Conservation (phyloP, 2,113 vertebrate genomes). For the Okapia johnstoni region DNA sequence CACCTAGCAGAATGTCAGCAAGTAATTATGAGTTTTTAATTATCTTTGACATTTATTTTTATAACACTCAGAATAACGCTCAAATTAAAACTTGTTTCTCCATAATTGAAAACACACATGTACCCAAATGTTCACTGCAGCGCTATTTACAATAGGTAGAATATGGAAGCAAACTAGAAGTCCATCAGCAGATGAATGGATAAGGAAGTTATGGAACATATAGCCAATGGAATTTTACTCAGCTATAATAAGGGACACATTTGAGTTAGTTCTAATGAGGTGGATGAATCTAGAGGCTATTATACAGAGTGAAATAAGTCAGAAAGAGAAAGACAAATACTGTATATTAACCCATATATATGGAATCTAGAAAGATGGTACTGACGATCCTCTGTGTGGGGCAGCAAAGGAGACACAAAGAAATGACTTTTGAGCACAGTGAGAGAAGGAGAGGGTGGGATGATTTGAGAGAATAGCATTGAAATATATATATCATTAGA, state of each 20-base stretch:
- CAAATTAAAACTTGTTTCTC: neutral
- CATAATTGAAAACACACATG: neutral
- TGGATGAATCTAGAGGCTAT: neutral
- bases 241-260: neutral
- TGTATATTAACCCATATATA: neutral
- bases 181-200: neutral
- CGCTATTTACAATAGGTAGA: neutral
- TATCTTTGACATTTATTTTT: neutral
- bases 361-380: neutral
- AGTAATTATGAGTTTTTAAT: neutral
- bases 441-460: neutral
- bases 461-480: neutral
- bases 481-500: neutral
- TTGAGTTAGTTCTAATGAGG: neutral
- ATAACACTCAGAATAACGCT: neutral
- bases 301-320: neutral
- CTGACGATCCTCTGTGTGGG: fast-evolving
- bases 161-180: neutral
- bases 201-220: neutral
- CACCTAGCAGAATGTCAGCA: neutral
- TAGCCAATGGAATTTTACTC: neutral
- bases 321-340: neutral
- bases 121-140: neutral
- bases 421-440: neutral
- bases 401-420: neutral